Conservation (phyloP, 2,888 invertebrate species). For the Prosapia bicincta region DNA sequence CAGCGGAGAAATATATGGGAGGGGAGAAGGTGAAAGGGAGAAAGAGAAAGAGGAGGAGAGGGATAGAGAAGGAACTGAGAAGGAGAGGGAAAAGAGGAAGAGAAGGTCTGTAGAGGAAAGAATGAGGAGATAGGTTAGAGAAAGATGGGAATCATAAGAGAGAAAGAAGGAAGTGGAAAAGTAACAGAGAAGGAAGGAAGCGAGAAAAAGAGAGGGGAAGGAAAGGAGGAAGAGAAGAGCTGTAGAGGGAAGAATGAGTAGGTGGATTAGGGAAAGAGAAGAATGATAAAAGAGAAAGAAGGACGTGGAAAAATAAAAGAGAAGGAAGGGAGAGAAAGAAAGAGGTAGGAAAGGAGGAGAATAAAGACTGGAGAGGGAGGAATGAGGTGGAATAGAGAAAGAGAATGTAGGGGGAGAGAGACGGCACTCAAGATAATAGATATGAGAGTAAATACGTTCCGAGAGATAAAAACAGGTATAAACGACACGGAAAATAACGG, state of each 20-base stretch:
- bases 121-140: neutral
- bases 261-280: slow-evolving; percentile 6
- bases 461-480: too few species aligned
- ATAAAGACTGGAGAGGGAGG: too few species aligned
- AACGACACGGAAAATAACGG: too few species aligned
- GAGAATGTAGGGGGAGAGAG: too few species aligned
- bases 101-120: neutral
- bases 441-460: too few species aligned
- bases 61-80: neutral
- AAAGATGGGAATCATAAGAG: slow-evolving; percentile 17
- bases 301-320: too few species aligned
- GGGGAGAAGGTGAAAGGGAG: neutral
- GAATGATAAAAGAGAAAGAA: slow-evolving; percentile 42
- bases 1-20: neutral
- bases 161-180: slow-evolving; percentile 43
- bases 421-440: too few species aligned
- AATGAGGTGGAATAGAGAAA: too few species aligned
- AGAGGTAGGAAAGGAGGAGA: too few species aligned
- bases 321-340: too few species aligned
- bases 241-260: neutral
- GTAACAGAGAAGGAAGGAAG: slow-evolving; percentile 42
- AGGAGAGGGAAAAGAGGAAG: neutral
- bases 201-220: neutral
- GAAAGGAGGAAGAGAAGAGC: neutral
- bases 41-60: slow-evolving; percentile 3